phyloP scores from a whole-genome alignment of 2,888 invertebrate genomes.

The Drosophila birchii region DNA sequence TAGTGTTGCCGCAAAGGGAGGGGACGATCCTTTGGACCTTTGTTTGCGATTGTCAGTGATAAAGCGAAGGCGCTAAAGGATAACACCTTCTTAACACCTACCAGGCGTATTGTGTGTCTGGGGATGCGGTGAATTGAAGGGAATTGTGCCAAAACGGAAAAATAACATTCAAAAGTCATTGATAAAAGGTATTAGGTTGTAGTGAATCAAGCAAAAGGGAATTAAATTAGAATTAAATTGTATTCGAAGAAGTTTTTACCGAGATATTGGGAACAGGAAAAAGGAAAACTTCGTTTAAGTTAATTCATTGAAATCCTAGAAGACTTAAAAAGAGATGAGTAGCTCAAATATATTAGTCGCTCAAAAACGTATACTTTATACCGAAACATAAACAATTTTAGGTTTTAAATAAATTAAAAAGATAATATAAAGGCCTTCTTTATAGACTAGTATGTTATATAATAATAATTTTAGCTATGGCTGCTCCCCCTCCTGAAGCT shows the following conservation, averaged over 20 bases:
- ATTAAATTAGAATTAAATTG: neutral
- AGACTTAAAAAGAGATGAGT: no score
- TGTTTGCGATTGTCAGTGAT: conserved; percentile 53
- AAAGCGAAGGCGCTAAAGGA: conserved; percentile 82
- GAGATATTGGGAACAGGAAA: neutral
- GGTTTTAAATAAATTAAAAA: no score
- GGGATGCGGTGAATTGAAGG: conserved; percentile 53
- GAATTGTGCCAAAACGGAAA: conserved; percentile 11
- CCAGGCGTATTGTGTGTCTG: conserved; percentile 52
- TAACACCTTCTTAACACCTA: conserved; percentile 83
- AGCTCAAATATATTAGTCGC: no score
- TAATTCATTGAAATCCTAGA: neutral
- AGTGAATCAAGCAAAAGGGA: neutral
- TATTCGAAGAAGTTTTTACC: neutral
- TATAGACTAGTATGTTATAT: no score
- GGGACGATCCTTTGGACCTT: conserved; percentile 39
- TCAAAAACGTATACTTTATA: no score
- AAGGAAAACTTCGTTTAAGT: neutral
- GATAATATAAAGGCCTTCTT: no score
- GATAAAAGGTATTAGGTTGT: conserved; percentile 13
- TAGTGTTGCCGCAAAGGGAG: conserved; percentile 32
- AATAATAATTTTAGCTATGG: no score
- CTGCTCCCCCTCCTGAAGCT: no score
- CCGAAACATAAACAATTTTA: no score
- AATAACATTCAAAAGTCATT: conserved; percentile 39